Evolutionary conservation across 2,888 invertebrate genomes (phyloP).

Genomic region (Synanthedon tipuliformis): DNA sequence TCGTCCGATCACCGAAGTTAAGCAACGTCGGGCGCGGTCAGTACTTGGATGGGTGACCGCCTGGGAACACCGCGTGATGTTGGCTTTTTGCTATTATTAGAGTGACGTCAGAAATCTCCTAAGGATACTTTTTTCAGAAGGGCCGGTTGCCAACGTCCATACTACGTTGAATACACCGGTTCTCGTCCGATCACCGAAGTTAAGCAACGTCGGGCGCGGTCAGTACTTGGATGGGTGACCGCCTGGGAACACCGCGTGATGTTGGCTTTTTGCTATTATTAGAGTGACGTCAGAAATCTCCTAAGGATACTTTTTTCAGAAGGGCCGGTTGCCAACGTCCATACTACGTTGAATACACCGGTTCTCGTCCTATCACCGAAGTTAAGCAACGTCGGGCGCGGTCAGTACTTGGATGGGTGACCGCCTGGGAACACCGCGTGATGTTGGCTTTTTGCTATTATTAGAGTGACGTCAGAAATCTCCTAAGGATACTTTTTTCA

Average conservation of each 20-base stretch:
- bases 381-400: constrained; percentile 20
- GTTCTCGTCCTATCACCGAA: constrained; percentile 21
- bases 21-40: constrained; percentile 19
- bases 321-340: constrained; percentile 16
- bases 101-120: too few relatives aligned
- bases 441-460: constrained; percentile 13
- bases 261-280: constrained; percentile 15
- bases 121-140: too few relatives aligned
- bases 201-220: constrained; percentile 20
- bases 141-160: constrained; percentile 17
- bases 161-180: constrained; percentile 19
- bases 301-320: too few relatives aligned
- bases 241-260: constrained; percentile 19
- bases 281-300: too few relatives aligned
- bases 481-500: too few relatives aligned
- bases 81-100: too few relatives aligned
- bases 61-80: constrained; percentile 19
- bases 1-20: constrained; percentile 21
- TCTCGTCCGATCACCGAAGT: constrained; percentile 21
- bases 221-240: constrained; percentile 21
- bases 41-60: constrained; percentile 22
- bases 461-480: too few relatives aligned
- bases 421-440: constrained; percentile 21
- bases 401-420: constrained; percentile 21
- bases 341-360: constrained; percentile 18